A percentile compares a stretch with the other conserved stretches of the same genome.
These are phyloP conservation scores for Drosophila funebris DNA, from an alignment of 1,140 invertebrate species.

Conservation along the genomic window DNA sequence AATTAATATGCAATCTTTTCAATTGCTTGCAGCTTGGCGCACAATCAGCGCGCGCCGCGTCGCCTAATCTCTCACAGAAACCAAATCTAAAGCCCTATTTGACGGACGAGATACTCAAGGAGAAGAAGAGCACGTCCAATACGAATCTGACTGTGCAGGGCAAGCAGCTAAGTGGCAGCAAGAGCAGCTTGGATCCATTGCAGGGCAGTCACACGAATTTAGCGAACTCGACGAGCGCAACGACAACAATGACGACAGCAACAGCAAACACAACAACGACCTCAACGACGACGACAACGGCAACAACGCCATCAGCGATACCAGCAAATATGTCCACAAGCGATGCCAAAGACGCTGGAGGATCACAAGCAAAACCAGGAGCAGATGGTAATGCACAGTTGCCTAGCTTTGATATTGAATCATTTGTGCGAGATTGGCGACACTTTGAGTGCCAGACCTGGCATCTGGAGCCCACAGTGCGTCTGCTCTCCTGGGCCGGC, in stretches of 20 bases:
- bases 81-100: constrained; percentile 72
- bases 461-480: constrained; percentile 98
- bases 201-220: constrained; percentile 70
- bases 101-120: constrained; percentile 75
- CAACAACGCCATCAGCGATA: constrained; percentile 21
- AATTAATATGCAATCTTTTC: background rate
- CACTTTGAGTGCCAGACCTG: constrained; percentile 97
- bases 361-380: constrained; percentile 4
- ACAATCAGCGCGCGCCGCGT: constrained; percentile 73
- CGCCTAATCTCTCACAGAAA: constrained; percentile 81
- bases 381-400: constrained; percentile 12
- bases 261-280: constrained; percentile 16
- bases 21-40: constrained; percentile 59
- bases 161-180: constrained; percentile 67
- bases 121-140: constrained; percentile 57
- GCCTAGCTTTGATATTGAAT: constrained; percentile 77
- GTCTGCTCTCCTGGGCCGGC: constrained; percentile 96
- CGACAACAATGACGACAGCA: constrained; percentile 8
- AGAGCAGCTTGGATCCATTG: constrained; percentile 65
- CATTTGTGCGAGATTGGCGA: constrained; percentile 88
- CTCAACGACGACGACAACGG: constrained; percentile 10
- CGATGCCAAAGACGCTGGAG: constrained; percentile 43
- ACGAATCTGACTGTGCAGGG: constrained; percentile 66
- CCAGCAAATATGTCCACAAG: constrained; percentile 9
- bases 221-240: constrained; percentile 33